Conservation (phyloP, 2,797 vertebrate genomes). For the Crax fasciolata region DNA sequence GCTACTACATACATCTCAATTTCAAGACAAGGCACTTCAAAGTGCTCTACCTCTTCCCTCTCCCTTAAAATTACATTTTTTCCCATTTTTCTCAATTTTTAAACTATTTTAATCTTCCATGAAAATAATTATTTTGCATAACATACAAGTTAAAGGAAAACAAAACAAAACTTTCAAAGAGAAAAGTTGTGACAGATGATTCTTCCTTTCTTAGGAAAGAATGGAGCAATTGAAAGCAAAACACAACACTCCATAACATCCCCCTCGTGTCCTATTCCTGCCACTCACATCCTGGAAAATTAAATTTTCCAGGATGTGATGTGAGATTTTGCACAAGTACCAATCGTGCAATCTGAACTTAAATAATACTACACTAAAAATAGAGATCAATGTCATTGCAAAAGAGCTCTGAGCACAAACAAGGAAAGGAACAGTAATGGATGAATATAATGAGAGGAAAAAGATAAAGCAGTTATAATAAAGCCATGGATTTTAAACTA, state of each 20-base stretch:
- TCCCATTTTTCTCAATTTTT: not conserved
- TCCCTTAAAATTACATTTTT: not conserved
- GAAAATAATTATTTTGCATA: not conserved
- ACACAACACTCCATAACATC: not conserved
- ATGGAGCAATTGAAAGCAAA: not conserved
- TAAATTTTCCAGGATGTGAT: not conserved
- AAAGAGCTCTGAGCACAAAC: not conserved
- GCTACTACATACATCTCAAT: not conserved
- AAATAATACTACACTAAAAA: constrained; percentile 31
- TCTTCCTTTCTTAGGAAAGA: not conserved
- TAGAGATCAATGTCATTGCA: not conserved
- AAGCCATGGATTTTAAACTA: not conserved
- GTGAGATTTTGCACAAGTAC: constrained; percentile 4
- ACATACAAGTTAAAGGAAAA: fast-evolving
- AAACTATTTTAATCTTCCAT: not conserved
- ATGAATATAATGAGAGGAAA: not conserved
- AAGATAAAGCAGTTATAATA: not conserved
- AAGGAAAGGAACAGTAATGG: not conserved
- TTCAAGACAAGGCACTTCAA: not conserved
- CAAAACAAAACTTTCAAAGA: fast-evolving
- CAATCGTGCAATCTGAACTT: not conserved
- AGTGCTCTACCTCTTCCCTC: not conserved
- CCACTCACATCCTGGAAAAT: not conserved
- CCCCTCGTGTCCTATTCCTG: not conserved
- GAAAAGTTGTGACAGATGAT: not conserved